phyloP scores from a whole-genome alignment of 2,113 vertebrate species.

The Pseudopipra pipra region DNA sequence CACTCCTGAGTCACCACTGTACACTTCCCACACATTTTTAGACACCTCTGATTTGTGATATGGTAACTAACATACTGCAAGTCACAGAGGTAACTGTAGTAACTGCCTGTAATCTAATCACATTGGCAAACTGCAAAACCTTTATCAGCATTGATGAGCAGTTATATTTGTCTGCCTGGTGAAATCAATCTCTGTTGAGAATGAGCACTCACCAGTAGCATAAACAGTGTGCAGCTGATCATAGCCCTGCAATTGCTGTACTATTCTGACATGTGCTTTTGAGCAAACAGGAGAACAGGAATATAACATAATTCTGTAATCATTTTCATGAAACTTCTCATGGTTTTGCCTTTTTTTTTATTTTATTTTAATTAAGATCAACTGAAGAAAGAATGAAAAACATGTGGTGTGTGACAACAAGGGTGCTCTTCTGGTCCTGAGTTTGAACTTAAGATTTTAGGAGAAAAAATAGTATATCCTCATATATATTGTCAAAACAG shows the following conservation, averaged over 20 bases:
- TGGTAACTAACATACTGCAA: neutral
- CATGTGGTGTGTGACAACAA: neutral
- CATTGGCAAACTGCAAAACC: constrained; percentile 16
- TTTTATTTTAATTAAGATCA: neutral
- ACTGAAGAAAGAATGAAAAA: neutral
- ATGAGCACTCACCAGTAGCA: neutral
- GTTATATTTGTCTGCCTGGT: neutral
- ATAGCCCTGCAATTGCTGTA: neutral
- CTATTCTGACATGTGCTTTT: neutral
- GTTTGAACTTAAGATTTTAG: neutral
- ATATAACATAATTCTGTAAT: neutral
- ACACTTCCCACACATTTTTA: constrained; percentile 27
- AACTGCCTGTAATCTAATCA: constrained; percentile 28
- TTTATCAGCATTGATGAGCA: constrained; percentile 2
- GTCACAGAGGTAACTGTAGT: neutral
- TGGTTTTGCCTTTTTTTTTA: neutral
- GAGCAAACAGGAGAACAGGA: neutral
- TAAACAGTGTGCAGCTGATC: neutral
- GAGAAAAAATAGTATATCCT: neutral
- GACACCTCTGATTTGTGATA: fast-evolving
- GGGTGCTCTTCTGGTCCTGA: neutral
- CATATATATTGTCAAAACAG: neutral
- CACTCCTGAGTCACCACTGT: constrained; percentile 36
- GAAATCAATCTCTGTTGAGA: constrained; percentile 9
- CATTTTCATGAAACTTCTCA: neutral